phyloP scores from a whole-genome alignment of 2,797 vertebrate genomes.

The Erpetoichthys calabaricus region DNA sequence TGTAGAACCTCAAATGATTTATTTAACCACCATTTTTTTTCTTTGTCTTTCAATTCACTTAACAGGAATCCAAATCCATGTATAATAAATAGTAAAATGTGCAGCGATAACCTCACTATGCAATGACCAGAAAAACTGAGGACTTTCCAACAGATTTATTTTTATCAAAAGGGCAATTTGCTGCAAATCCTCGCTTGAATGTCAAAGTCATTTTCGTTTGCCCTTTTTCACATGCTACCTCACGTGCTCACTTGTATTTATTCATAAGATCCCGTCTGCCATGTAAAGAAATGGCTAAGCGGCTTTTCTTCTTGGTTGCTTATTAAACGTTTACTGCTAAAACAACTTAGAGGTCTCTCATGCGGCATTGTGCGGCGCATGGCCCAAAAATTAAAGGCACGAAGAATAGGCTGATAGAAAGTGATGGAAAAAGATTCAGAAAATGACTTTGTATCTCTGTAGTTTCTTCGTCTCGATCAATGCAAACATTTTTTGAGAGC shows the following conservation, averaged over 20 bases:
- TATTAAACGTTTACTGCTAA: neutral
- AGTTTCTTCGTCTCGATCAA: too few relatives aligned
- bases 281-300: neutral
- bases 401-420: too few relatives aligned
- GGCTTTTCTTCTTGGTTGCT: neutral
- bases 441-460: too few relatives aligned
- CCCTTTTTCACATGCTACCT: slow-evolving; percentile 8
- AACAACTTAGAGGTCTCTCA: neutral
- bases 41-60: too few relatives aligned
- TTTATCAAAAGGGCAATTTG: slow-evolving; percentile 1
- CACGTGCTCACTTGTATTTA: slow-evolving; percentile 8
- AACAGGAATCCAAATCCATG: too few relatives aligned
- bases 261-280: neutral
- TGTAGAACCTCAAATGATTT: too few relatives aligned
- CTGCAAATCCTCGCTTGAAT: slow-evolving; percentile 5
- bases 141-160: slow-evolving; percentile 3
- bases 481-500: too few relatives aligned
- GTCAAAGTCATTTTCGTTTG: slow-evolving; percentile 6
- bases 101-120: too few relatives aligned
- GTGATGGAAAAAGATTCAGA: too few relatives aligned
- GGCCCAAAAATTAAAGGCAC: too few relatives aligned
- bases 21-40: too few relatives aligned
- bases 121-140: neutral
- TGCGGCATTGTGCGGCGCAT: neutral
- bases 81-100: too few relatives aligned